Conservation (phyloP, 1,140 invertebrate genomes). For the Camponotus pennsylvanicus region DNA sequence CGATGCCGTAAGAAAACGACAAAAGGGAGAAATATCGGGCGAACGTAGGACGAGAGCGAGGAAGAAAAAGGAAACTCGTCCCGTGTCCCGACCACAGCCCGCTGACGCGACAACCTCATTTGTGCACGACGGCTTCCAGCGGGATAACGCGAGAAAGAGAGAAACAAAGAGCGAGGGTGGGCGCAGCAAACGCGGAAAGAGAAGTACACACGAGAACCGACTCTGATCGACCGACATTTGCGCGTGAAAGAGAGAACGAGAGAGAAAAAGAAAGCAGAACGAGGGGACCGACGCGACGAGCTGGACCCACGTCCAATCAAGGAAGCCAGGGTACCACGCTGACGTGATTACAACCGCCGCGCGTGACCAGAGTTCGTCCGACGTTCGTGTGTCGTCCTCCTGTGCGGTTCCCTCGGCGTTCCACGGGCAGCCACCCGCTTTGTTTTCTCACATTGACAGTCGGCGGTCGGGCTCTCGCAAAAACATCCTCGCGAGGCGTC, state of each 20-base stretch:
- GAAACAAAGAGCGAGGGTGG: conserved; percentile 64
- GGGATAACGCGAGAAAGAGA: conserved; percentile 34
- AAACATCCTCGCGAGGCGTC: neutral
- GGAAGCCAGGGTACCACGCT: conserved; percentile 76
- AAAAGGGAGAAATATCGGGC: conserved; percentile 73
- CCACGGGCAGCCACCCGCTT: conserved; percentile 61
- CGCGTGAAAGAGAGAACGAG: conserved; percentile 29
- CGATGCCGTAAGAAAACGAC: conserved; percentile 69
- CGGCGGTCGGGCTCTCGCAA: conserved; percentile 1
- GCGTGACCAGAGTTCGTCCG: conserved; percentile 82
- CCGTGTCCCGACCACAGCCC: conserved; percentile 75
- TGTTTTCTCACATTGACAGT: conserved; percentile 19
- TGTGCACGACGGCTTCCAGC: conserved; percentile 82
- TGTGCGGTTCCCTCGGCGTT: conserved; percentile 45
- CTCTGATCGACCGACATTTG: conserved; percentile 16
- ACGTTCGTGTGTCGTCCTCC: conserved; percentile 67
- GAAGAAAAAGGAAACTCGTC: conserved; percentile 80
- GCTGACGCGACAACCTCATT: conserved; percentile 85
- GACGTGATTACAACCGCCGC: conserved; percentile 83
- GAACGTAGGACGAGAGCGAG: conserved; percentile 61
- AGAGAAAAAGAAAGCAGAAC: conserved; percentile 47
- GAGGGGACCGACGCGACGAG: conserved; percentile 67
- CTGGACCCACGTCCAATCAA: conserved; percentile 80
- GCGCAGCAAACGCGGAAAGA: conserved; percentile 46
- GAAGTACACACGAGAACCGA: conserved; percentile 23